phyloP scores from a whole-genome alignment of 2,888 invertebrate genomes.

The Pegoplata infirma region DNA sequence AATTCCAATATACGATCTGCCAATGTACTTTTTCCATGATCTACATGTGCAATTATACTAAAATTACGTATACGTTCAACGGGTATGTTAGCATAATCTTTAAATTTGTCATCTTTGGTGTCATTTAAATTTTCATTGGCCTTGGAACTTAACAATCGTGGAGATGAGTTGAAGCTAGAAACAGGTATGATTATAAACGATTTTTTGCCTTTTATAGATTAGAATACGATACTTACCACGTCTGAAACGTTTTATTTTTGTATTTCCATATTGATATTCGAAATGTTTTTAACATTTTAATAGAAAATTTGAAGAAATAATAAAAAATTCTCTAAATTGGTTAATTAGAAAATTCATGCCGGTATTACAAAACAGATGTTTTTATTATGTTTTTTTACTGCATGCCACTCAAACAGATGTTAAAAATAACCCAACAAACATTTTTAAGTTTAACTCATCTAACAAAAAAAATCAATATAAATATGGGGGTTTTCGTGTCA shows the following conservation, averaged over 20 bases:
- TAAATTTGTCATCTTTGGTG: constrained; percentile 49
- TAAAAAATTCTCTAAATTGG: not conserved
- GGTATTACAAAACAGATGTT: constrained; percentile 12
- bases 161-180: too few species aligned
- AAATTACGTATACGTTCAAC: constrained; percentile 88
- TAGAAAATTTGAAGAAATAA: not conserved
- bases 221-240: too few species aligned
- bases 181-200: too few species aligned
- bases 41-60: constrained; percentile 99
- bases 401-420: not conserved
- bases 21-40: constrained; percentile 98
- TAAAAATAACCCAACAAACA: not conserved
- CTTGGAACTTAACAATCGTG: constrained; percentile 20
- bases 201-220: too few species aligned
- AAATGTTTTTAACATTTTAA: constrained; percentile 44
- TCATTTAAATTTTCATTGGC: not conserved
- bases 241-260: too few species aligned
- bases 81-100: constrained; percentile 69
- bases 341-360: constrained; percentile 27
- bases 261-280: constrained; percentile 26
- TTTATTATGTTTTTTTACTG: too few species aligned
- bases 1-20: constrained; percentile 96
- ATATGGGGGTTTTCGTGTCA: too few species aligned
- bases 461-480: too few species aligned
- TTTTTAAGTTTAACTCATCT: too few species aligned